Evolutionary conservation across 2,797 vertebrate species (phyloP), one percentile per base, ranked within the genome.

Genomic region (Rhinichthys osculus): DNA sequence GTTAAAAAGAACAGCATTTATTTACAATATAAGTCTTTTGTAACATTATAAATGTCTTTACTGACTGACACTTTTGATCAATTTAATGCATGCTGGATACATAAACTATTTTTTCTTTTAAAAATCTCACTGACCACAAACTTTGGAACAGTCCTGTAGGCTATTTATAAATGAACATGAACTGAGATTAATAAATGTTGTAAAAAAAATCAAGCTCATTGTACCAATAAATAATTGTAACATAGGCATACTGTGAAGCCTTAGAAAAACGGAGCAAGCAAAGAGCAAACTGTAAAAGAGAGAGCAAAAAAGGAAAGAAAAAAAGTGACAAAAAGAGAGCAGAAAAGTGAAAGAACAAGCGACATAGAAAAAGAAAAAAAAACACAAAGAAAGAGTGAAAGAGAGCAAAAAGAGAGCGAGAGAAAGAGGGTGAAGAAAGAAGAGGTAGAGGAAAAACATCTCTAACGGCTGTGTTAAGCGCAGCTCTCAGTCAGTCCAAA

Each of bases 401-500:
- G 4, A 35, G 59, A 67, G 21, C 6, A 59, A 47, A 71, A 38
- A 71, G 27, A 66, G 57, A 54, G 44, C 42, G 76, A 67, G 30
- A 40, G 35, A 81, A 16, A 42, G 70, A 35, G 19, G 52, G 64
- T 21, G 17, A 67, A 69, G 17, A 69, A 66, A 40, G 2, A 82
- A 59, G 70, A 77, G 33, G 52, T 62, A 85, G 59, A 82, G 64
- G 27, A 64, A 47, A 70, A 81, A 52, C 73, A 52, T 33, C 30
- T 77, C 86, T 76, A 85, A 81, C 40, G 21, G 69, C 77, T 59
- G n/a, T 4, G 30, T 84, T 86, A 17, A 73, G 57, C 54, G n/a
- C n/a, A n/a, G 67, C 81, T 47, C 84, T 70, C 42, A 42, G 72
- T 82, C 83, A 71, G 86, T 62, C 47, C 78, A 50, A 89, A 91